Evolutionary conservation across 2,113 vertebrate genomes (phyloP), one percentile per base, ranked within the genome.

Genomic region (Burhinus bistriatus): DNA sequence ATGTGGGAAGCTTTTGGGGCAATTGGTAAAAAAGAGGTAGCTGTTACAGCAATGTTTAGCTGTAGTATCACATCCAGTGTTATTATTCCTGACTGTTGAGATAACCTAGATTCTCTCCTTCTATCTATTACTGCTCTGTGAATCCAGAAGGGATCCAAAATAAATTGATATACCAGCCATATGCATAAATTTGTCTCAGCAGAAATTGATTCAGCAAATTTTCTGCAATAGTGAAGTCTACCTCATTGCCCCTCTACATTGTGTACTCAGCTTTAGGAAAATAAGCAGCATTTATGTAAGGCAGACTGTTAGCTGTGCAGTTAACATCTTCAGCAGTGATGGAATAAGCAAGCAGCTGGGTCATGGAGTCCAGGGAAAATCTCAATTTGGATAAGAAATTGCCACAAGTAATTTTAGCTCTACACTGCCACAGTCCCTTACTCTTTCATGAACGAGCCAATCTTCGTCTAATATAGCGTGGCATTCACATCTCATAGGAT

Each of bases 301-400:
- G 94, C 82, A 70, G 59, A 32, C 49, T 92, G 70, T 72, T 92
- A 62, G 44, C 65, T n/a, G 23, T 70, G 65, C 89, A 93, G 80
- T 97, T 95, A 95, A 91, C 82, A 95, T 92, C 92, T 95, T 84
- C 58, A 88, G 57, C 75, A 62, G 45, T 20, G 90, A 90, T 90
- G 82, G 90, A 94, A 97, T 91, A 88, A 94, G 95, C 62, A 80
- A 83, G 45, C 26, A 81, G n/a, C 86, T 80, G 78, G 81, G 83
- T 94, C 84, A 86, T n/a, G 57, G 81, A 91, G 65, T 59, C 57
- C 34, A 76, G 87, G 70, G 61, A 80, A 96, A 96, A 96, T 95
- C 84, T 91, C 92, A 65, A 77, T 97, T 96, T 95, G 96, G 97
- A 88, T 92, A 88, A 92, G 71, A 83, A 97, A 95, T 70, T 83